These are phyloP conservation scores for Myrmecophaga tridactyla DNA, from an alignment of 2,113 vertebrate species.

Conservation along the genomic window DNA sequence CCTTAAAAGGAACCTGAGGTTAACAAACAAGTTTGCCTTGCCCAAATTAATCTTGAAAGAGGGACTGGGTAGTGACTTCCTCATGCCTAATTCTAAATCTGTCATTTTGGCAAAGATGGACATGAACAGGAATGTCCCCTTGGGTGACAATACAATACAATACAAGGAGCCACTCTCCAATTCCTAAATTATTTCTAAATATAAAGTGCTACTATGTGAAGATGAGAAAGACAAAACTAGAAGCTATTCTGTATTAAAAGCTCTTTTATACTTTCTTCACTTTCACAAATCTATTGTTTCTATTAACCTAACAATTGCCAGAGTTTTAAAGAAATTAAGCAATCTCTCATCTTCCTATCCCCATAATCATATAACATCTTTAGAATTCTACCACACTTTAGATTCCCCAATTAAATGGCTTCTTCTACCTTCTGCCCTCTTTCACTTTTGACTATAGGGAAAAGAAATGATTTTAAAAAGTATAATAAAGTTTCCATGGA, in stretches of 20 bases:
- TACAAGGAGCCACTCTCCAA: background rate
- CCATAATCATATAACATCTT: background rate
- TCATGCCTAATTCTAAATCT: background rate
- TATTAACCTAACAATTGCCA: background rate
- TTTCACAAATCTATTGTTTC: background rate
- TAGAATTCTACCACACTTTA: background rate
- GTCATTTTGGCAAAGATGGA: background rate
- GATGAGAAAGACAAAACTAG: background rate
- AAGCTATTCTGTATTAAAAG: background rate
- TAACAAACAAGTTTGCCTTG: background rate
- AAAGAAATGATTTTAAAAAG: background rate
- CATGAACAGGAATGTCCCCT: background rate
- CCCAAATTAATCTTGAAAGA: conserved; percentile 1
- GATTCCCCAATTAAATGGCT: background rate
- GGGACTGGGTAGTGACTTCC: background rate
- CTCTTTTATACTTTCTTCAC: background rate
- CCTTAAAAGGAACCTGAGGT: background rate
- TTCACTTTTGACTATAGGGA: background rate
- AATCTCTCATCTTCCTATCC: background rate
- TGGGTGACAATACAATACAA: background rate
- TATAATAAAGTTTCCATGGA: conserved; percentile 16
- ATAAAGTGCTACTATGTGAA: background rate
- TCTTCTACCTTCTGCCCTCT: background rate
- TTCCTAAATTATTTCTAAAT: conserved; percentile 16
- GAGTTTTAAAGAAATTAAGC: conserved; percentile 41